Conservation (phyloP, 2,888 invertebrate genomes). For the Adineta ricciae region DNA sequence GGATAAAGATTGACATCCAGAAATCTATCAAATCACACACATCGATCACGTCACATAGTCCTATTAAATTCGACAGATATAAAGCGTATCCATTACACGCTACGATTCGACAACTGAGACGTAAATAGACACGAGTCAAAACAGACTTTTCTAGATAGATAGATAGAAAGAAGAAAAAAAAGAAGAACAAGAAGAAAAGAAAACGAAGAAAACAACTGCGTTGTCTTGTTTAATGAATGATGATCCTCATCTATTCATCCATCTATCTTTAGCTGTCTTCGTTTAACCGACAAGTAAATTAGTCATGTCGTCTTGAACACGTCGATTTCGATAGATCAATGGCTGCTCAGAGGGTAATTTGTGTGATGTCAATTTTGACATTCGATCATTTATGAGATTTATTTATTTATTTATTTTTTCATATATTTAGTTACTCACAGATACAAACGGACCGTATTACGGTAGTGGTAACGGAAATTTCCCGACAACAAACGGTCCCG, state of each 20-base stretch:
- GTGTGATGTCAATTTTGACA: not conserved
- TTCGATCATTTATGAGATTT: not conserved
- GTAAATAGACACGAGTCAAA: not conserved
- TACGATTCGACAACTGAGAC: not conserved
- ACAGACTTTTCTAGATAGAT: not conserved
- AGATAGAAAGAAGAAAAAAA: not conserved
- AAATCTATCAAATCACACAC: conserved; percentile 22
- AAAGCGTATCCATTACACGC: conserved; percentile 18
- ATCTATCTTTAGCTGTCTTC: not conserved
- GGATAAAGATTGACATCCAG: conserved; percentile 5
- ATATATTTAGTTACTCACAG: conserved; percentile 9
- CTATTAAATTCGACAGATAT: conserved; percentile 23
- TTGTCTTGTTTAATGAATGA: conserved; percentile 1
- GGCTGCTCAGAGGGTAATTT: conserved; percentile 13
- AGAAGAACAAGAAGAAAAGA: not conserved
- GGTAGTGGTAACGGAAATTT: not conserved
- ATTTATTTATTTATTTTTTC: not conserved
- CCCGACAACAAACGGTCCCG: not conserved
- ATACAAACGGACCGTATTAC: not conserved
- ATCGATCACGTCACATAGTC: conserved; percentile 19
- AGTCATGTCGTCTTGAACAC: conserved; percentile 15
- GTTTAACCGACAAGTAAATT: conserved; percentile 7
- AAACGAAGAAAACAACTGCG: not conserved
- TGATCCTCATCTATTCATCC: not conserved
- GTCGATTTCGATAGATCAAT: conserved; percentile 9